Conservation (phyloP, 2,888 invertebrate species). For the Dicycla oo region DNA sequence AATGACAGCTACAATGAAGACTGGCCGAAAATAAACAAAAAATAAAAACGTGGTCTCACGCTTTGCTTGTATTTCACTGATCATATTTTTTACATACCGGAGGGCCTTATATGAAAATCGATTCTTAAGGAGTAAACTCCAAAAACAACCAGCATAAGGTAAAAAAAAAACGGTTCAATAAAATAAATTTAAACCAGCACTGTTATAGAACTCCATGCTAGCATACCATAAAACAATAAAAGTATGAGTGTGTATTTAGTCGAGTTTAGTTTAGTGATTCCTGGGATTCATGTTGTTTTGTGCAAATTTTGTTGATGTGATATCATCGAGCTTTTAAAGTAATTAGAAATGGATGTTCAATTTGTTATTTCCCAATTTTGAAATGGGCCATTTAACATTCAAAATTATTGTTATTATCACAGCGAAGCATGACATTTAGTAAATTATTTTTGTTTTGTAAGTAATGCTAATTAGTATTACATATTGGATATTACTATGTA, state of each 20-base stretch:
- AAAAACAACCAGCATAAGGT: not conserved
- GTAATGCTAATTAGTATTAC: not conserved
- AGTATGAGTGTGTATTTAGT: slow-evolving; percentile 1
- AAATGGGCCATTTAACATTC: not conserved
- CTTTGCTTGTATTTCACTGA: too few species aligned
- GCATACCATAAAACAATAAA: not conserved
- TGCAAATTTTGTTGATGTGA: not conserved
- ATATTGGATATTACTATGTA: not conserved
- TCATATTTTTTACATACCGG: too few species aligned
- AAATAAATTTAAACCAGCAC: not conserved
- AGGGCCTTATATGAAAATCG: too few species aligned
- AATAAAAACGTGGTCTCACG: too few species aligned
- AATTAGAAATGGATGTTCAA: not conserved
- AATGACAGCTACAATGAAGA: too few species aligned
- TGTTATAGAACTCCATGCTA: not conserved
- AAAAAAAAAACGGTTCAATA: not conserved
- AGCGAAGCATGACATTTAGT: slow-evolving; percentile 10
- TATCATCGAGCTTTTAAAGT: not conserved
- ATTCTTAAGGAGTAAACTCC: too few species aligned
- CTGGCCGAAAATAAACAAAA: too few species aligned
- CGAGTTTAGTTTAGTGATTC: not conserved
- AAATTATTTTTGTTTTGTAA: not conserved
- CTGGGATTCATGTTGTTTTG: not conserved
- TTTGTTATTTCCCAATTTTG: not conserved
- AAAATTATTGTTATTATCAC: not conserved